A percentile compares a stretch with the other conserved stretches of the same genome.
Conservation (phyloP, 2,113 vertebrate species). For the Pyrgilauda ruficollis region DNA sequence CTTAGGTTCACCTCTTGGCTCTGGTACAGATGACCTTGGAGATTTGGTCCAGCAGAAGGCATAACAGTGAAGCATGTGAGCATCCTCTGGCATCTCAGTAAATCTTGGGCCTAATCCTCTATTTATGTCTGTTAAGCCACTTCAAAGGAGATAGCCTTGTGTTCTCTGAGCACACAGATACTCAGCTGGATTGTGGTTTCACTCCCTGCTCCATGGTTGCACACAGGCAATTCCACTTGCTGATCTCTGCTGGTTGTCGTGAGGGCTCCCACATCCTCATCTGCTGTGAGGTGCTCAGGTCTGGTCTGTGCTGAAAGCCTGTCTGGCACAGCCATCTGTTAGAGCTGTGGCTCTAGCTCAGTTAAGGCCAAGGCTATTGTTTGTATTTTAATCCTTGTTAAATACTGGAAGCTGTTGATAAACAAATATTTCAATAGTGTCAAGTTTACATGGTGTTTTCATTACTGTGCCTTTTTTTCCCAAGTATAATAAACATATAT, state of each 20-base stretch:
- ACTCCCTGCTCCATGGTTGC: neutral
- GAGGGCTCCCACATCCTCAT: neutral
- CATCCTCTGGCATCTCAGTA: neutral
- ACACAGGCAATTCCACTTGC: neutral
- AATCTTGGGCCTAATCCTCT: neutral
- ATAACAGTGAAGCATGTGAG: accelerated
- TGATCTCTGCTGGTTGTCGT: accelerated
- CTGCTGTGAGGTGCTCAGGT: neutral
- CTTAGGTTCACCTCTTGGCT: neutral
- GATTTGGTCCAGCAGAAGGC: neutral
- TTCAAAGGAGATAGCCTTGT: neutral
- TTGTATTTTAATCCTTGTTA: neutral
- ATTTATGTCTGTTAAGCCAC: accelerated
- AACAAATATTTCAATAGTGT: neutral
- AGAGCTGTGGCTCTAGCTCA: neutral
- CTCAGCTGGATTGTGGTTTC: neutral
- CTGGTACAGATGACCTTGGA: neutral
- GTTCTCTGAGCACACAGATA: accelerated
- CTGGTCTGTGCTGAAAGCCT: neutral
- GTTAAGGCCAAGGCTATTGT: neutral
- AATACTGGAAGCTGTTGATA: neutral
- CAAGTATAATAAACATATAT: neutral
- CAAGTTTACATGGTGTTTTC: neutral
- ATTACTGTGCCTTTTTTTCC: neutral
- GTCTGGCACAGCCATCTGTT: neutral